phyloP scores from a whole-genome alignment of 92 coral and sea anemone genomes.

The Anthopleura xanthogrammica region DNA sequence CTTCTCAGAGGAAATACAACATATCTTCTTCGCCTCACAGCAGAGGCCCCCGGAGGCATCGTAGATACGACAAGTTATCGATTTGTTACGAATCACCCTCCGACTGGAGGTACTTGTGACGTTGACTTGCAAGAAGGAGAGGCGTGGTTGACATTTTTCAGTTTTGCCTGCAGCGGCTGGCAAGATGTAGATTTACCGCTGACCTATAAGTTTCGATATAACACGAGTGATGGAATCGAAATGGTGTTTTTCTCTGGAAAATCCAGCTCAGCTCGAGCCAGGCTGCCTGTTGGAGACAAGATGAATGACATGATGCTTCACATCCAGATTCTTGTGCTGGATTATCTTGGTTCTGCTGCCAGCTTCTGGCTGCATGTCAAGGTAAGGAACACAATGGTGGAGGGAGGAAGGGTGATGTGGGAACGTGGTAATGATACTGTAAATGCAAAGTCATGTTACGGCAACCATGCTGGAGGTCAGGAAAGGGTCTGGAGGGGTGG shows the following conservation, averaged over 20 bases:
- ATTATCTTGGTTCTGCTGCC: conserved; percentile 58
- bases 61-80: conserved; percentile 50
- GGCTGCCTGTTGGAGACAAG: conserved; percentile 72
- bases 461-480: too few species aligned
- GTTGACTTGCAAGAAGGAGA: conserved; percentile 55
- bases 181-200: conserved; percentile 66
- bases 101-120: conserved; percentile 66
- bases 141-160: conserved; percentile 73
- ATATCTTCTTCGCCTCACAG: conserved; percentile 54
- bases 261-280: conserved; percentile 39
- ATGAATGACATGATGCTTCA: conserved; percentile 37
- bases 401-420: not conserved
- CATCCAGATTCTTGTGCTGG: conserved; percentile 53
- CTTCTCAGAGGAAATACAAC: conserved; percentile 61
- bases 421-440: not conserved
- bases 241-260: conserved; percentile 72
- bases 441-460: not conserved
- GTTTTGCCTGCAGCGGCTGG: conserved; percentile 70
- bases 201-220: conserved; percentile 67
- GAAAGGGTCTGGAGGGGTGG: not conserved
- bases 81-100: conserved; percentile 68
- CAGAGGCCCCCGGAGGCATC: conserved; percentile 45
- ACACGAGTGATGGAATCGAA: conserved; percentile 65
- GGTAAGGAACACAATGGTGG: conserved; percentile 22
- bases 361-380: conserved; percentile 35